A percentile compares a stretch with the other conserved stretches of the same genome.
Conservation (phyloP, 2,113 vertebrate species). For the Cottus gobio region DNA sequence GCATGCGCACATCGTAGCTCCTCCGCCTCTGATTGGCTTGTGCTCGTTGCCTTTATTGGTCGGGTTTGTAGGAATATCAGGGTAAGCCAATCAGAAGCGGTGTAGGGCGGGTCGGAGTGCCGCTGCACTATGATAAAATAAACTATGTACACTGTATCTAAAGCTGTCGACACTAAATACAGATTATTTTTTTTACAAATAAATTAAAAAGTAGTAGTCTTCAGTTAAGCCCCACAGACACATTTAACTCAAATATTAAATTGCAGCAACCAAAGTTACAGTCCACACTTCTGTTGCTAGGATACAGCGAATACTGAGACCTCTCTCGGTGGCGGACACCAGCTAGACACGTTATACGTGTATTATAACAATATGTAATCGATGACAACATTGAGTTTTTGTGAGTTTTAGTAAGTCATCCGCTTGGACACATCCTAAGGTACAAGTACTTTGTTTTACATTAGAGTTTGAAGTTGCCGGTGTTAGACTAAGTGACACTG, state of each 20-base stretch:
- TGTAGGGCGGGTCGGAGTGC: neutral
- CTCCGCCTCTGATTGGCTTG: neutral
- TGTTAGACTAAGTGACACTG: neutral
- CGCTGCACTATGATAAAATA: neutral
- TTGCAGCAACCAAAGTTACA: neutral
- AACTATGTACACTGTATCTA: neutral
- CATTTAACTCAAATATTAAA: neutral
- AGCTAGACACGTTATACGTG: neutral
- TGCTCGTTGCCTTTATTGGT: neutral
- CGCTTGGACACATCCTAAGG: constrained; percentile 25
- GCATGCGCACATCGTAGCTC: constrained; percentile 59
- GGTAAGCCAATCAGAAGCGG: neutral
- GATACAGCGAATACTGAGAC: constrained; percentile 52
- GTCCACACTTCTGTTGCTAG: constrained; percentile 62
- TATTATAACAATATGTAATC: too few relatives aligned
- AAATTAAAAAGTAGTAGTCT: rapidly evolving
- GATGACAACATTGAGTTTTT: too few relatives aligned
- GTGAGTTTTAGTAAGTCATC: constrained; percentile 36
- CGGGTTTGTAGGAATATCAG: neutral
- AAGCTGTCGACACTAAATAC: neutral
- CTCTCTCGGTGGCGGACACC: neutral
- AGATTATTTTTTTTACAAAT: neutral
- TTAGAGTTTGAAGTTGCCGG: neutral
- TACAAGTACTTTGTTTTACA: constrained; percentile 12
- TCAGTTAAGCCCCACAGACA: rapidly evolving